Percentiles rank a stretch among this genome's conserved stretches.
phyloP scores from a whole-genome alignment of 1,140 invertebrate genomes.

The Ooceraea biroi region DNA sequence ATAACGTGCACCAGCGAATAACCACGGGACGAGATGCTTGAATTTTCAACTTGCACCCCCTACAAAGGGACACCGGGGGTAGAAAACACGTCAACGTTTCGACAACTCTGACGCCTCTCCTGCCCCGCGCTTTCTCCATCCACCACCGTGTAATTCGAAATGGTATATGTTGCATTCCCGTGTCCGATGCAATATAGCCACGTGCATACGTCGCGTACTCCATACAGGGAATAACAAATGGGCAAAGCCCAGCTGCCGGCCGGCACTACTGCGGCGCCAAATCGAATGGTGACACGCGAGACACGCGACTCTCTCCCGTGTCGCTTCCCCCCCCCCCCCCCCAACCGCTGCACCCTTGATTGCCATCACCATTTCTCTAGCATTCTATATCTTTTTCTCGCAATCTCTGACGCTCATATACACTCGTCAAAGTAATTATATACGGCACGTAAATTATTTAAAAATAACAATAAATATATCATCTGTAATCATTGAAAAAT shows the following conservation, averaged over 20 bases:
- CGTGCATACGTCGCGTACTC: constrained; percentile 70
- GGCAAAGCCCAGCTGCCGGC: constrained; percentile 70
- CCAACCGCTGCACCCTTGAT: constrained; percentile 23
- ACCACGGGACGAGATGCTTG: constrained; percentile 33
- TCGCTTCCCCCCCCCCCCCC: constrained; percentile 10
- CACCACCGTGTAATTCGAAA: constrained; percentile 69
- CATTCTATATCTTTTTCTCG: constrained; percentile 25
- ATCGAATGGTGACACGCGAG: constrained; percentile 72
- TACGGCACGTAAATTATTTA: not conserved
- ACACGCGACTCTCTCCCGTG: constrained; percentile 68
- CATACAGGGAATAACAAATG: constrained; percentile 75
- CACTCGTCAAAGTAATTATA: constrained; percentile 23
- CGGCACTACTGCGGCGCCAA: constrained; percentile 71
- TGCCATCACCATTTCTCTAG: constrained; percentile 41
- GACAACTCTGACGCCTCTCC: constrained; percentile 52
- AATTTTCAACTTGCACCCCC: constrained; percentile 32
- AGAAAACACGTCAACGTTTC: constrained; percentile 58
- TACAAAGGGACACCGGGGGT: not conserved
- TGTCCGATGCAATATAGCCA: constrained; percentile 72
- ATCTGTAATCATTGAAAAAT: no score
- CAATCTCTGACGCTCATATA: constrained; percentile 10
- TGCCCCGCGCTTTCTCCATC: constrained; percentile 64
- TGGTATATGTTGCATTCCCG: constrained; percentile 69
- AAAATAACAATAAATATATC: no score
- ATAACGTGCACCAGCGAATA: constrained; percentile 38